Evolutionary conservation across 2,888 invertebrate genomes (phyloP), one percentile per base, ranked within the genome.

Genomic region (Mythimna ferrago): DNA sequence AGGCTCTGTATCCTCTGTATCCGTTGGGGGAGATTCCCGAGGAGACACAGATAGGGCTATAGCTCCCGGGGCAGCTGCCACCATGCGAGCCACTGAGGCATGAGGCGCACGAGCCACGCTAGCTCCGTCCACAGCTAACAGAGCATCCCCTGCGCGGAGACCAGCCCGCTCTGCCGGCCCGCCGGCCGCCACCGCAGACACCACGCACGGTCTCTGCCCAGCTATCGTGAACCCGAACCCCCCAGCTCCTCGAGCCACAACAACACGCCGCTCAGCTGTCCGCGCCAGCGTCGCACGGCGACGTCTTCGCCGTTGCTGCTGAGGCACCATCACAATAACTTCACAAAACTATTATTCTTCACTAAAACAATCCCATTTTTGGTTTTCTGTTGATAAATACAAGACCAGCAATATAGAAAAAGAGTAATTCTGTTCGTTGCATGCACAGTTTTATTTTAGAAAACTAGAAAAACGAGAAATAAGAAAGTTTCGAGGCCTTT

Each of bases 201-300:
- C 97, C 80, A 99, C 98, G 92, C 99, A 99, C 0, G 99, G 99
- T 90, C 99, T 98, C 92, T 99, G 99, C 5, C 99, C 99, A 2
- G 99, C 99, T 90, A 99, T 99, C 35, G 99, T 99, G 92, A 99
- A 99, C n/a, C 99, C 99, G 92, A 99, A 99, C 11, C 99, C 99
- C 88, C 98, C 98, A 76, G 97, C 97, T 5, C 99, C 99, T 80
- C 99, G 97, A 11, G 97, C 97, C 58, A 99, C 98, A 89, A 99
- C 98, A 70, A 99, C 98, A 51, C 98, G 98, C 81, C 98, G 97
- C 80, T 98, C 97, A 54, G 98, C 97, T 74, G 93, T 93, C 81
- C 95, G 91, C 26, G 92, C 91, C 73, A 95, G 85, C 63, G 92
- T 94, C 60, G 93, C 94, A 60, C 96, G 90, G 61, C 96, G 93